Evolutionary conservation across 1,140 invertebrate genomes (phyloP), one percentile per base, ranked within the genome.

Genomic region (Parasteatoda tepidariorum): DNA sequence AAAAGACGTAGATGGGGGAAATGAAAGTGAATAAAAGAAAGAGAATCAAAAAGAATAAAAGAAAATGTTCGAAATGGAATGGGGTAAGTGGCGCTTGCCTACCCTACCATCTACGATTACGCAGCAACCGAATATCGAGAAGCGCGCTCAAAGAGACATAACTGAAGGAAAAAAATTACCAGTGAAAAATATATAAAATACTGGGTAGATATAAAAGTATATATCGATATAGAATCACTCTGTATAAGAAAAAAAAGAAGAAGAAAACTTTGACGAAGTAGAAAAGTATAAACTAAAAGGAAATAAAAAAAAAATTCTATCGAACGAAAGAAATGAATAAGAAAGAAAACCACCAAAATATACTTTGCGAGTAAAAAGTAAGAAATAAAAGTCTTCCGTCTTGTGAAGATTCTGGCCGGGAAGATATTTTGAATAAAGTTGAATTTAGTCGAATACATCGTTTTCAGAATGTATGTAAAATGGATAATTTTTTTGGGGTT

Each of bases 351-450:
- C 70, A 24, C 70, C 31, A 73, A 73, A 73, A 57, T 73, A 57
- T 73, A 73, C 70, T 59, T 34, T n/a, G 31, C 34, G 70, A 73
- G 34, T 28, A 33, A 73, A 33, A 57, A 57, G n/a, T n/a, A 48
- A 18, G 18, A 4, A 48, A 48, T 13, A 13, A 57, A 73, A 57
- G 48, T 57, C 18, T 30, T 11, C 38, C 38, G 9, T 48, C 38
- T 48, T 4, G 38, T 48, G 38, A 48, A 26, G 30, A n/a, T 33
- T 73, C 54, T 73, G 24, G 24, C 48, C 33, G 48, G 48, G 11
- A 59, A 28, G 54, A 59, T 73, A 73, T 73, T 73, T 73, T 73
- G 70, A 73, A 73, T 73, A 73, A 73, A 57, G 54, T 30, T 57
- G 55, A 33, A 73, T 57, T 73, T 73, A 59, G 70, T 28, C 26